Base-by-base conservation (phyloP, 1,140 invertebrate species). In the Drosophila mojavensis region DNA sequence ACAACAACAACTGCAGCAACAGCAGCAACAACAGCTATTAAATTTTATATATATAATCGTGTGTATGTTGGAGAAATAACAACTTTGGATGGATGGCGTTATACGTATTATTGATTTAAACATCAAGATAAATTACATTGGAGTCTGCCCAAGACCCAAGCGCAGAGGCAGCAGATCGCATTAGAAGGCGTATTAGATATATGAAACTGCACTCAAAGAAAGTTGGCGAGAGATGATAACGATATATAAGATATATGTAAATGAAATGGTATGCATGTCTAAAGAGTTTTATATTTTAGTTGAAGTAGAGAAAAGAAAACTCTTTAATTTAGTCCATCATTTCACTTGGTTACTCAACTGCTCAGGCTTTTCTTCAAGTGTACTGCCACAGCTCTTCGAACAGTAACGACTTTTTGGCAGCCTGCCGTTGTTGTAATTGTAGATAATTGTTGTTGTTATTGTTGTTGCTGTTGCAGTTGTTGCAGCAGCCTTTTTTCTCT, bases 61-160 rank as follows among this genome's bases (percentile, higher is more conserved):
- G 17, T 56, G 17, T 48, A 20, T 51, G 33, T 58, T 26, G 11
- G 50, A 58, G 33, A 71, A 53, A 58, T 58, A 60, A 36, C 62
- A 67, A 56, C 43, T 60, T 75, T 59, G 67, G 64, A 45, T 50
- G 88, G 88, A 91, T 90, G 89, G 84, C 75, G 80, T 91, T 91
- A 81, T 50, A 62, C 36, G 55, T 60, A 73, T 91, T 91, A 91
- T 91, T 91, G 89, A 91, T 91, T 91, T 91, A 89, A 91, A 91
- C 89, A 91, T 91, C 89, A 91, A 91, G 89, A 91, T 91, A 91
- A 91, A 91, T 91, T 90, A 72, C 85, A 89, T 61, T 75, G 81
- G 61, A 60, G 68, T 69, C 72, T 79, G 69, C 61, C 50, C 39
- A 17, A 54, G 59, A 47, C 48, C 47, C 55, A 65, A 39, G 65